These are phyloP conservation scores for Neocrepidodera transversa DNA, from an alignment of 2,888 invertebrate species.

Conservation along the genomic window DNA sequence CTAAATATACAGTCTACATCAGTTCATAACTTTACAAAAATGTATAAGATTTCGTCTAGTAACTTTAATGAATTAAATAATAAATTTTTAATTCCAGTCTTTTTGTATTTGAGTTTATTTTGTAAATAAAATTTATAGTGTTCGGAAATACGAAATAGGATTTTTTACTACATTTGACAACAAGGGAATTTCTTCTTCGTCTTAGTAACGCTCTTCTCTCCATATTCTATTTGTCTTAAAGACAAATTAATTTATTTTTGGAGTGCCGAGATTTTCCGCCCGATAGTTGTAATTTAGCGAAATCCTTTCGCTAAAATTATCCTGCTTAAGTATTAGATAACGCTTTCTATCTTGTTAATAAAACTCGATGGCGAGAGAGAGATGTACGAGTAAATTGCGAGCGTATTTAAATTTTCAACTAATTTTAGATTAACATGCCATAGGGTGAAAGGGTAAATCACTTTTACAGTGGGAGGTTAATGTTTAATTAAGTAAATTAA, in stretches of 20 bases:
- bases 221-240: constrained; percentile 34
- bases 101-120: too few species aligned
- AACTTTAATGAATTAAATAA: too few species aligned
- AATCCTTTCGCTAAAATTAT: constrained; percentile 33
- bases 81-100: too few species aligned
- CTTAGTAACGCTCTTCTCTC: constrained; percentile 4
- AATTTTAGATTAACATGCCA: constrained; percentile 36
- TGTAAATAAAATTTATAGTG: too few species aligned
- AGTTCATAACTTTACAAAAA: too few species aligned
- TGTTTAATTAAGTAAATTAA: too few species aligned
- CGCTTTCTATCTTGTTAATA: constrained; percentile 35
- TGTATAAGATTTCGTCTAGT: too few species aligned
- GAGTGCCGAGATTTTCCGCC: constrained; percentile 26
- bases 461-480: too few species aligned
- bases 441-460: background rate
- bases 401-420: constrained; percentile 37
- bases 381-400: constrained; percentile 33
- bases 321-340: constrained; percentile 30
- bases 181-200: constrained; percentile 13
- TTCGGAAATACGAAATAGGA: too few species aligned
- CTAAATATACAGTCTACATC: too few species aligned
- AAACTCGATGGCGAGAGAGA: too few species aligned
- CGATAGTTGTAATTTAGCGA: constrained; percentile 29
- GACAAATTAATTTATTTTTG: constrained; percentile 35
- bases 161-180: too few species aligned